These are phyloP conservation scores for Luscinia megarhynchos DNA, from an alignment of 2,797 vertebrate species.

Conservation along the genomic window DNA sequence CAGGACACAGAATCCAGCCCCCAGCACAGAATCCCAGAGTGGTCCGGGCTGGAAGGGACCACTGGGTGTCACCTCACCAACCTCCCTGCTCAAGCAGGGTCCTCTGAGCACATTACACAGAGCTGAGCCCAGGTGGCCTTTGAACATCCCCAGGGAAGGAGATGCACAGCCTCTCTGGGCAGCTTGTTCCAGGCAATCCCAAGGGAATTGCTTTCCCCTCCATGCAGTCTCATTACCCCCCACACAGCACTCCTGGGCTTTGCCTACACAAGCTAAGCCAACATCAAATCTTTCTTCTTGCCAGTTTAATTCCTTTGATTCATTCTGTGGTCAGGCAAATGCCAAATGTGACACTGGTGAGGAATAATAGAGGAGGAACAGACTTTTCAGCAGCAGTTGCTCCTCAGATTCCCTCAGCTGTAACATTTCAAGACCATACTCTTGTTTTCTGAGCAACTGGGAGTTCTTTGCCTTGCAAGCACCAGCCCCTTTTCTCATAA, in stretches of 20 bases:
- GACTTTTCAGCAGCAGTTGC: not conserved
- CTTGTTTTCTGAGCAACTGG: not conserved
- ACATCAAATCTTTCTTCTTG: not conserved
- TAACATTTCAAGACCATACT: not conserved
- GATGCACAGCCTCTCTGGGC: not conserved
- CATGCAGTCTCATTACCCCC: not conserved
- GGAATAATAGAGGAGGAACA: not conserved
- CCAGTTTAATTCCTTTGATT: not conserved
- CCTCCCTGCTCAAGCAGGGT: not conserved
- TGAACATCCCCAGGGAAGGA: not conserved
- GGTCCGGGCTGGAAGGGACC: not conserved
- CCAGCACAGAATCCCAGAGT: not conserved
- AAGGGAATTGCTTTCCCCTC: not conserved
- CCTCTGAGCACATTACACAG: not conserved
- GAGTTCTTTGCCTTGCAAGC: not conserved
- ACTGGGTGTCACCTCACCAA: not conserved
- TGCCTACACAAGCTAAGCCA: not conserved
- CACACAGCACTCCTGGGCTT: not conserved
- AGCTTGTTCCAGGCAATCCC: not conserved
- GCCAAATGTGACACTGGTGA: not conserved
- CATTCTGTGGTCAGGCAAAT: not conserved
- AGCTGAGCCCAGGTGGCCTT: not conserved
- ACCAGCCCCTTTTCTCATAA: not conserved
- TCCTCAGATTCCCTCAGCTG: not conserved
- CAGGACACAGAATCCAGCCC: not conserved